Percentiles rank a stretch among this genome's conserved stretches.
phyloP scores from a whole-genome alignment of 1,140 invertebrate species.

The Diabrotica virgifera region DNA sequence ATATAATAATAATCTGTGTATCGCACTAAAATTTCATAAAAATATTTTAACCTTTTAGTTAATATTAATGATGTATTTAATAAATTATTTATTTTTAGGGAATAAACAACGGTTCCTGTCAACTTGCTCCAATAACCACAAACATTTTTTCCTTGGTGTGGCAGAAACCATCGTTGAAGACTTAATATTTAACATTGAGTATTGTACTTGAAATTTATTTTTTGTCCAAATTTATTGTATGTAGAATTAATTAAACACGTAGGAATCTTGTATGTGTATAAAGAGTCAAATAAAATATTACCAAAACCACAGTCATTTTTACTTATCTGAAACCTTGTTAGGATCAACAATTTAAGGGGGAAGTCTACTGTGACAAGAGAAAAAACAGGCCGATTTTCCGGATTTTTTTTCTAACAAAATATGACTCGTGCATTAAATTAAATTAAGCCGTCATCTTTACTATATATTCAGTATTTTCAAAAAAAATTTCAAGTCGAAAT shows the following conservation, averaged over 20 bases:
- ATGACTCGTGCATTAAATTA: too few relatives aligned
- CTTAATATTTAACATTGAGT: not conserved
- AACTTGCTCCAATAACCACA: not conserved
- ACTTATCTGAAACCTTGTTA: not conserved
- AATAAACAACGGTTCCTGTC: not conserved
- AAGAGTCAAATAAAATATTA: conserved; percentile 1
- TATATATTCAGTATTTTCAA: too few relatives aligned
- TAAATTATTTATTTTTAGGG: not conserved
- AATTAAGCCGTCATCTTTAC: too few relatives aligned
- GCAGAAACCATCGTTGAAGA: not conserved
- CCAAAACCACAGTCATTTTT: not conserved
- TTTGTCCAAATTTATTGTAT: too few relatives aligned
- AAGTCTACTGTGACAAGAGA: too few relatives aligned
- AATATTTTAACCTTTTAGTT: too few relatives aligned
- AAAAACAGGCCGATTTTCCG: too few relatives aligned
- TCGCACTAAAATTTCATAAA: too few relatives aligned
- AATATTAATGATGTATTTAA: not conserved
- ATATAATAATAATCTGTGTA: too few relatives aligned
- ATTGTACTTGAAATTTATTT: not conserved
- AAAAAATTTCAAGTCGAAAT: too few relatives aligned
- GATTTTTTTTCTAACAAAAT: too few relatives aligned
- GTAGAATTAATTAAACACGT: not conserved
- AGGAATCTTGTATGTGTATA: conserved; percentile 1
- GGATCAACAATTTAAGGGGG: too few relatives aligned
- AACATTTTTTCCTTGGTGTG: not conserved